A percentile compares a stretch with the other conserved stretches of the same genome.
phyloP scores from a whole-genome alignment of 1,140 invertebrate species.

The Solenopsis fugax region DNA sequence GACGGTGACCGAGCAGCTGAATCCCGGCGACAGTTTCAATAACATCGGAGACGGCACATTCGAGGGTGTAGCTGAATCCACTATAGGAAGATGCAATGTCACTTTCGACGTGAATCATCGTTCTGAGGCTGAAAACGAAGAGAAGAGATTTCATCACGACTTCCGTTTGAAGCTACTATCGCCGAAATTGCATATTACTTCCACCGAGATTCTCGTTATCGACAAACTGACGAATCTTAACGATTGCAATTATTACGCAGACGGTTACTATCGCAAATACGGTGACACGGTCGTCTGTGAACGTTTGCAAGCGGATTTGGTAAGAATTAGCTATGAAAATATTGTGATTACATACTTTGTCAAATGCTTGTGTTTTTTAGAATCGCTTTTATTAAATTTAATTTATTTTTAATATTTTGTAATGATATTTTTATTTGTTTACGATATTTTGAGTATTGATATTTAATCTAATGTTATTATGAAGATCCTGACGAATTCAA shows the following conservation, averaged over 20 bases:
- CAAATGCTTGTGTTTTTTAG: no score
- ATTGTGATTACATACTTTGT: slow-evolving; percentile 40
- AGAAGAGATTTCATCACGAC: slow-evolving; percentile 17
- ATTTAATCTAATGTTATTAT: background rate
- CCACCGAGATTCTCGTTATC: slow-evolving; percentile 72
- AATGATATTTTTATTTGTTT: background rate
- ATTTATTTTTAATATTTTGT: no score
- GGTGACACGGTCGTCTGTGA: slow-evolving; percentile 52
- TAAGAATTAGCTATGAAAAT: slow-evolving; percentile 41
- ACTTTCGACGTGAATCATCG: slow-evolving; percentile 74
- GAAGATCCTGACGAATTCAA: background rate
- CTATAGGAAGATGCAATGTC: slow-evolving; percentile 80
- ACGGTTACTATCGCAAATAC: slow-evolving; percentile 71
- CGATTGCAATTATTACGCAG: slow-evolving; percentile 72
- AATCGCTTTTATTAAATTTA: background rate
- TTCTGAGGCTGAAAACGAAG: slow-evolving; percentile 54
- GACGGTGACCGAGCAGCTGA: slow-evolving; percentile 69
- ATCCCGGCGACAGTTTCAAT: slow-evolving; percentile 67
- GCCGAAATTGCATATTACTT: slow-evolving; percentile 61
- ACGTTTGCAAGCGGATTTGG: slow-evolving; percentile 66
- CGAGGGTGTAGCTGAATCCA: slow-evolving; percentile 74
- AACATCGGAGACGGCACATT: slow-evolving; percentile 66
- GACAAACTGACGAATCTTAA: slow-evolving; percentile 75
- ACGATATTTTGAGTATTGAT: background rate
- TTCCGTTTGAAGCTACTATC: slow-evolving; percentile 72